Base-by-base conservation (phyloP, 2,113 vertebrate species). In the Rhea americana region DNA sequence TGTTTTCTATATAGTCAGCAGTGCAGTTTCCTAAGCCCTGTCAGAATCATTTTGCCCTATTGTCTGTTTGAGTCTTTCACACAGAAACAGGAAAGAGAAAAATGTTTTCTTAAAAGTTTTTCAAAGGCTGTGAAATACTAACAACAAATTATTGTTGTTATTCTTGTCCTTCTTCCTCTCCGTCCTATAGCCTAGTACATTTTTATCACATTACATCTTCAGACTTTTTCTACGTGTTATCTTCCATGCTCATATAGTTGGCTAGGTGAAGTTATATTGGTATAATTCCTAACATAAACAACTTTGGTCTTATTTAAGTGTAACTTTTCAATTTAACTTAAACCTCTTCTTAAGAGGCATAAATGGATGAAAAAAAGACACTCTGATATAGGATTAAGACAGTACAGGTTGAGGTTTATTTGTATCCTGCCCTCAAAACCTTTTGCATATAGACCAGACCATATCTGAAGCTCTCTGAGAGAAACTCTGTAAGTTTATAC, bases 1-100 rank as follows among this genome's bases (percentile, higher is more conserved):
- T 53, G 72, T 91, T 94, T 94, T 94, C 73, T 51, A 79, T 62
- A 47, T 16, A 86, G 71, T 94, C 93, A 93, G 77, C 87, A 93
- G 62, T 4, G 1, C 20, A 59, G 58, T 84, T 93, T 93, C 94
- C 94, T 79, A 95, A 89, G 9, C 25, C 41, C 74, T 76, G 71
- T 81, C 41, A 93, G 77, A 94, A 94, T 82, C 89, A 91, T 91
- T 95, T 91, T 94, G 73, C 48, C 37, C 93, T 94, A 94, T 94
- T 96, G 80, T 95, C 45, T 93, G 5, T 81, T 53, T 77, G 21
- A 90, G 62, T 43, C 32, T 94, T 93, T 95, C 88, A 82, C 92
- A 95, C 19, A 94, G 83, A 91, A 93, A 91, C 77, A 90, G 93
- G 95, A 94, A 94, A 90, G 37, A 85, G 21, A 91, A 67, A 79